Evolutionary conservation across 2,888 invertebrate genomes (phyloP), one percentile per base, ranked within the genome.

Genomic region (Nemotelus nigrinus): DNA sequence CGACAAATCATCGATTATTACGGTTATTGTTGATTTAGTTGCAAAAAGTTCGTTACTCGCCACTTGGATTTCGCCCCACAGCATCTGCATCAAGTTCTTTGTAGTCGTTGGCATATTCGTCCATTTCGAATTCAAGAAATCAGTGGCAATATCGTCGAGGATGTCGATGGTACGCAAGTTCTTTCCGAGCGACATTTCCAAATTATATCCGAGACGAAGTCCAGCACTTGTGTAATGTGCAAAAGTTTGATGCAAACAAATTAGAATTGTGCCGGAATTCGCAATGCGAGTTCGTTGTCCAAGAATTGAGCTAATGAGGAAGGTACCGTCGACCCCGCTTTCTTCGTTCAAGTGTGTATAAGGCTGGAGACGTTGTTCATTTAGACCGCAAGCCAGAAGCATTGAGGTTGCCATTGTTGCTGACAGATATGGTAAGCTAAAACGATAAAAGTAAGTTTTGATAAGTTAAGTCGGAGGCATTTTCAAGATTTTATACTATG

Each of bases 191-290:
- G 89, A 86, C 72, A 88, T 85, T 53, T 89, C 88, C 50, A 94
- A 86, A 84, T 93, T 93, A 83, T 92, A 93, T 71, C 93, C 93
- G 83, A 94, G 88, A 82, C 93, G 92, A 83, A 92, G 90, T 10
- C 93, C 93, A 53, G 94, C 90, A 86, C 91, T 92, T 79, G 93
- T 91, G 83, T 93, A 94, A 84, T 94, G 94, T 76, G 90, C 89
- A 68, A 92, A 88, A 2, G 92, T 90, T 82, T 94, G 92, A 84
- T 94, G 94, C 79, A 92, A 88, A 71, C 91, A 90, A 70, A 94
- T 87, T 68, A 94, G 86, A 81, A 93, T 88, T 4, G 92, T 86
- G 75, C 89, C 89, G 77, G 89, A 87, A 47, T 86, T 84, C 79
- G 90, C 90, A 79, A 90, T 90, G 81, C 90, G 90, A 71, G 91